Percentiles rank a stretch among this genome's conserved stretches.
Conservation (phyloP, 2,797 vertebrate genomes). For the Todus mexicanus region DNA sequence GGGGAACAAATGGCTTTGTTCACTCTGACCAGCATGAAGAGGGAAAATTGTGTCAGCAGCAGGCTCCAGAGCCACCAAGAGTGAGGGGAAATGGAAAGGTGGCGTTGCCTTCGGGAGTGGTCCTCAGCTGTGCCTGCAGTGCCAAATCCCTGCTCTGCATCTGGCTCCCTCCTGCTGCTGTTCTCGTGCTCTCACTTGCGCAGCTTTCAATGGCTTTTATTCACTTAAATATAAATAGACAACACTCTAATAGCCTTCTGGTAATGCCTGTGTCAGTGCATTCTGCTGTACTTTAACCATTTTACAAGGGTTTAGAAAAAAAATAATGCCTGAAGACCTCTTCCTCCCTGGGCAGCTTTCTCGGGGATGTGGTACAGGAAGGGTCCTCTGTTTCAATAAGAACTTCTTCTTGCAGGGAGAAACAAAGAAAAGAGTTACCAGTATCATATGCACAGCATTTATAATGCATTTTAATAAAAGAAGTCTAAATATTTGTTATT, state of each 20-base stretch:
- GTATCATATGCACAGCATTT: neutral
- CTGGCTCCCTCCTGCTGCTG: neutral
- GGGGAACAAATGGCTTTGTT: neutral
- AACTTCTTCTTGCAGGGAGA: neutral
- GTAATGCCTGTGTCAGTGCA: neutral
- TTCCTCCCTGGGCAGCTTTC: neutral
- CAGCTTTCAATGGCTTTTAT: neutral
- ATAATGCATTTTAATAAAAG: neutral
- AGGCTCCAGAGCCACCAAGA: neutral
- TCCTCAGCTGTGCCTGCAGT: rapidly evolving
- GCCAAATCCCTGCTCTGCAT: too few relatives aligned
- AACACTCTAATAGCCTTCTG: neutral
- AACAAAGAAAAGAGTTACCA: neutral
- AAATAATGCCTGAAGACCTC: neutral
- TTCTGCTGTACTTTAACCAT: neutral
- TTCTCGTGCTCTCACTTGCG: neutral
- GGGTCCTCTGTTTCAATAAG: neutral
- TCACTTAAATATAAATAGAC: neutral
- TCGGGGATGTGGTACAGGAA: neutral
- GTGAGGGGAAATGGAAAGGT: neutral
- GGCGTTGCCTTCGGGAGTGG: neutral
- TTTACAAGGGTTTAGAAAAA: neutral
- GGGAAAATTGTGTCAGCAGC: neutral
- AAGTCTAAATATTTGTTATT: neutral
- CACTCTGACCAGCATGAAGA: neutral